Conservation (phyloP, 1,140 invertebrate genomes). For the Aricia agestis region DNA sequence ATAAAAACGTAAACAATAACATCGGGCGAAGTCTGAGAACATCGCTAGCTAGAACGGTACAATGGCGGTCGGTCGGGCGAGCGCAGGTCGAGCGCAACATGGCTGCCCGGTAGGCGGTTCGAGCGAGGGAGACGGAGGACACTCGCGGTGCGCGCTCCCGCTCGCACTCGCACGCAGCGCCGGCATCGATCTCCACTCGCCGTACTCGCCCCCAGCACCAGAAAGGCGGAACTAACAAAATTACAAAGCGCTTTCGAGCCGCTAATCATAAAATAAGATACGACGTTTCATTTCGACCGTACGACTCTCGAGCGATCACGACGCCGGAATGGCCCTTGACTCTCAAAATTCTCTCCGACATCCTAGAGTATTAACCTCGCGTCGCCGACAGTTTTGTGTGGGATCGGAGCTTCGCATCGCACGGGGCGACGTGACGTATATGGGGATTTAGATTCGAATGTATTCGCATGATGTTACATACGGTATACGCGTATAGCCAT, state of each 20-base stretch:
- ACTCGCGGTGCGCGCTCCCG: slow-evolving; percentile 41
- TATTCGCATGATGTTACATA: not conserved
- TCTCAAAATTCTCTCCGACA: slow-evolving; percentile 71
- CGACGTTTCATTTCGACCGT: slow-evolving; percentile 75
- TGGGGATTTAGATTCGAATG: not conserved
- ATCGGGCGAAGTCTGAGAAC: slow-evolving; percentile 53
- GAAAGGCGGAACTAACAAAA: slow-evolving; percentile 76
- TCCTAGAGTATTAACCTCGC: slow-evolving; percentile 61
- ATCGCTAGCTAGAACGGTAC: slow-evolving; percentile 70
- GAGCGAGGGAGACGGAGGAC: slow-evolving; percentile 57
- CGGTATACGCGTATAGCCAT: not conserved
- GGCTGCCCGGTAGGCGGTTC: slow-evolving; percentile 74
- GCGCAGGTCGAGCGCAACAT: slow-evolving; percentile 75
- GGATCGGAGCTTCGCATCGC: slow-evolving; percentile 44
- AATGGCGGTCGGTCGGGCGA: slow-evolving; percentile 74
- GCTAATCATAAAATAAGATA: slow-evolving; percentile 77
- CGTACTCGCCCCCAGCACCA: slow-evolving; percentile 72
- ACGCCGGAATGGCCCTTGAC: slow-evolving; percentile 73
- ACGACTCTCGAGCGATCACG: slow-evolving; percentile 71
- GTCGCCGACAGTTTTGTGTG: slow-evolving; percentile 46
- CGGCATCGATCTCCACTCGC: slow-evolving; percentile 73
- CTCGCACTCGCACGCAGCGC: slow-evolving; percentile 64
- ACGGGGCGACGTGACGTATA: not conserved
- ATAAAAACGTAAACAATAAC: slow-evolving; percentile 38
- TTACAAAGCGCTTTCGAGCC: slow-evolving; percentile 75